These are phyloP conservation scores for Bubo bubo DNA, from an alignment of 2,113 vertebrate genomes.

Conservation along the genomic window DNA sequence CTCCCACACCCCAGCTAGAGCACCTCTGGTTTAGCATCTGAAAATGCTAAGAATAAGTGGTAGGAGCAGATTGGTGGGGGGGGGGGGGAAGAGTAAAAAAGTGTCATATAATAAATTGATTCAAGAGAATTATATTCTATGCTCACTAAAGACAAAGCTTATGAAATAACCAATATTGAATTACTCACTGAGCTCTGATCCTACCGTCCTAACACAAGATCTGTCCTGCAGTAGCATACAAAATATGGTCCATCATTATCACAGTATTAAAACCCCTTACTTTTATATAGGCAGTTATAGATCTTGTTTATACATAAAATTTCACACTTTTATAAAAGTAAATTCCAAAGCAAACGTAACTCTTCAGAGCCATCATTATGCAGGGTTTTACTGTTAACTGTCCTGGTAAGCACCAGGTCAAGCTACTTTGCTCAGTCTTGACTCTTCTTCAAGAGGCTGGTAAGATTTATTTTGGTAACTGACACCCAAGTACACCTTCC, in stretches of 20 bases:
- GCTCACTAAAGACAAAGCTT: constrained; percentile 1
- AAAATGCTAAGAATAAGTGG: background rate
- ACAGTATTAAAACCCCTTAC: background rate
- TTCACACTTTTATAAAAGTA: constrained; percentile 39
- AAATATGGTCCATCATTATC: background rate
- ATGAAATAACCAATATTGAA: background rate
- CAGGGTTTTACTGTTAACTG: constrained; percentile 11
- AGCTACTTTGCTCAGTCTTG: constrained; percentile 20
- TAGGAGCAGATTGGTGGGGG: background rate
- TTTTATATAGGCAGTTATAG: background rate
- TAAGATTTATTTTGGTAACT: background rate
- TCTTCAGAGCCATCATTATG: background rate
- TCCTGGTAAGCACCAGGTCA: constrained; percentile 20
- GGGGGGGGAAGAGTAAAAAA: background rate
- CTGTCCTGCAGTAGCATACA: background rate
- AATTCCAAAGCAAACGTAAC: constrained; percentile 59
- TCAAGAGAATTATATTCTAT: background rate
- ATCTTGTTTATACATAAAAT: background rate
- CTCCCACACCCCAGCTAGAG: background rate
- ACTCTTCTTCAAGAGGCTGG: background rate
- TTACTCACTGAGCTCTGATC: background rate
- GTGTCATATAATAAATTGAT: background rate
- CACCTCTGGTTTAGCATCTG: background rate
- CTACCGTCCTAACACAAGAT: background rate
- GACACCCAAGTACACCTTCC: rapidly evolving